These are phyloP conservation scores for Telenomus remus DNA, from an alignment of 1,140 invertebrate genomes.

Conservation along the genomic window DNA sequence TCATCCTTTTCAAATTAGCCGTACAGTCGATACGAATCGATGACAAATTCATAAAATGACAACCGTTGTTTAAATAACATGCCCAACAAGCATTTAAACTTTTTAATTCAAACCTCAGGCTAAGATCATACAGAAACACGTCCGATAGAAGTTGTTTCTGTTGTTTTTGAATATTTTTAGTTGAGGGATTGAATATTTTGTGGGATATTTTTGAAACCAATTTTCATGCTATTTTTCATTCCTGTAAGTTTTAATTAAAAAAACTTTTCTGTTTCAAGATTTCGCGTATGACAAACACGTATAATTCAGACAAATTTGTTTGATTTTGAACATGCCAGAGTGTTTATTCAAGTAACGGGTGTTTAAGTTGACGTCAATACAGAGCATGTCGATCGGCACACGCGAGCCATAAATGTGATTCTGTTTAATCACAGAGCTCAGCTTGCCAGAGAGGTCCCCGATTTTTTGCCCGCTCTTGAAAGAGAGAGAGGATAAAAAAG, in stretches of 20 bases:
- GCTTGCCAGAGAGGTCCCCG: slow-evolving; percentile 24
- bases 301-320: background rate
- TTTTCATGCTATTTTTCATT: background rate
- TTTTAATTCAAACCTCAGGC: no score
- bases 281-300: background rate
- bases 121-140: no score
- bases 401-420: slow-evolving; percentile 20
- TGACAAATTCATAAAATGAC: slow-evolving; percentile 13
- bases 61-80: no score
- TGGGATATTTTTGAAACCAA: no score
- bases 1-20: slow-evolving; percentile 7
- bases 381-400: slow-evolving; percentile 3
- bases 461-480: slow-evolving; percentile 21
- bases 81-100: no score
- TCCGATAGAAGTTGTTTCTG: no score
- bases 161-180: no score
- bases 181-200: no score
- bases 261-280: no score
- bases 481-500: no score
- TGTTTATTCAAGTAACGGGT: slow-evolving; percentile 19
- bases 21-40: slow-evolving; percentile 1
- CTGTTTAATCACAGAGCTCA: slow-evolving; percentile 37
- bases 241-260: no score
- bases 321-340: slow-evolving; percentile 4
- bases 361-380: slow-evolving; percentile 21